Conservation (phyloP, 2,797 vertebrate genomes). For the Muscicapa striata region DNA sequence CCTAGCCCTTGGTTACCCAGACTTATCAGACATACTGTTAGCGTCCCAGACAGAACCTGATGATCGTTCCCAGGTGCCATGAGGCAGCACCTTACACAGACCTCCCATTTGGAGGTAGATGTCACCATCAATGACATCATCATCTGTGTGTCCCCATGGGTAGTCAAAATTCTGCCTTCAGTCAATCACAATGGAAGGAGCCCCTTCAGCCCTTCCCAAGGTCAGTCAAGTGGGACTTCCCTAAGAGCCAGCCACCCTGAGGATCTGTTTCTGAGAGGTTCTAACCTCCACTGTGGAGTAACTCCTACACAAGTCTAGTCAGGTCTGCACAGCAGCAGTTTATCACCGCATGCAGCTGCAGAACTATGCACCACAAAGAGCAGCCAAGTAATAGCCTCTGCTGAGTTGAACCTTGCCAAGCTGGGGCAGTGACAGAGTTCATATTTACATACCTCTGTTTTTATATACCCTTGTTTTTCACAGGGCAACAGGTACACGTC, state of each 20-base stretch:
- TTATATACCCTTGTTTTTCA: background rate
- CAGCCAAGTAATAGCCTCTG: background rate
- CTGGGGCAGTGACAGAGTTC: background rate
- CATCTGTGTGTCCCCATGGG: background rate
- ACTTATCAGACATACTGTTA: background rate
- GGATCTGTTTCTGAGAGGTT: background rate
- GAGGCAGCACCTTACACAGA: background rate
- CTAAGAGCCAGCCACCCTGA: background rate
- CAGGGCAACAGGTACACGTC: background rate
- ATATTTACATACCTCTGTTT: background rate
- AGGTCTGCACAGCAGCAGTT: background rate
- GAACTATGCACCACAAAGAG: background rate
- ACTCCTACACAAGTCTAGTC: background rate
- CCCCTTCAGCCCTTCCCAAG: background rate
- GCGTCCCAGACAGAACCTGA: background rate
- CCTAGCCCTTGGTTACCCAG: background rate
- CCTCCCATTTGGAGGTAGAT: background rate
- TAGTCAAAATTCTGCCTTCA: background rate
- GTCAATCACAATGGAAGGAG: background rate
- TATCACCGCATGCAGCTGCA: background rate
- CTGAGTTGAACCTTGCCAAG: background rate
- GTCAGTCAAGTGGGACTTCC: fast-evolving
- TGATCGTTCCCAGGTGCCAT: background rate
- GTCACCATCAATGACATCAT: background rate
- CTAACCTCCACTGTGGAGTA: background rate